A percentile compares a stretch with the other conserved stretches of the same genome.
Evolutionary conservation across 2,113 vertebrate species (phyloP).

Genomic region (Gymnorhina tibicen): DNA sequence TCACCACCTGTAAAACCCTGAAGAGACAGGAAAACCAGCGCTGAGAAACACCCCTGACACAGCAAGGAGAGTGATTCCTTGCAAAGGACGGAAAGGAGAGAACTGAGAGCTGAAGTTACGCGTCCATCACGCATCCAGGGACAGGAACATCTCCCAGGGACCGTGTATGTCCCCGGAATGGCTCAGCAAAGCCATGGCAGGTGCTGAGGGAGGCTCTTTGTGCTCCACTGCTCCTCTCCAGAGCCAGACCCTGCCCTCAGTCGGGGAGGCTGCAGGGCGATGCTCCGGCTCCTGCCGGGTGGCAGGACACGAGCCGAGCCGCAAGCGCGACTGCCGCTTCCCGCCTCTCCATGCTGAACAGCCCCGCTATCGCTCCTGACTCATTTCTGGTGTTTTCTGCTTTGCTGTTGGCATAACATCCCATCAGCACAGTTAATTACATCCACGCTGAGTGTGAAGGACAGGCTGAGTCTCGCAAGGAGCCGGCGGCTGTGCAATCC

Average conservation of each 20-base stretch:
- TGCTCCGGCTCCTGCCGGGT: neutral
- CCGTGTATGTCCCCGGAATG: neutral
- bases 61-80: neutral
- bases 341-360: neutral
- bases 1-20: neutral
- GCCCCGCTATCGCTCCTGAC: neutral
- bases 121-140: neutral
- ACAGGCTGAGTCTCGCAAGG: slow-evolving; percentile 62
- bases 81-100: neutral
- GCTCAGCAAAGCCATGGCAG: neutral
- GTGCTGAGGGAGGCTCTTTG: neutral
- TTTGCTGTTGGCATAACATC: slow-evolving; percentile 69
- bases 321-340: neutral
- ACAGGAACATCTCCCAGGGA: neutral
- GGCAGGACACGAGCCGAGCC: neutral
- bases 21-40: neutral
- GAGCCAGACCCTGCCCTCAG: neutral
- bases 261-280: neutral
- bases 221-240: neutral
- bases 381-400: slow-evolving; percentile 65
- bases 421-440: slow-evolving; percentile 74
- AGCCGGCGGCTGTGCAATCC: slow-evolving; percentile 56
- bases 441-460: slow-evolving; percentile 74
- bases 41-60: neutral
- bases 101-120: neutral